phyloP scores from a whole-genome alignment of 2,888 invertebrate species.

The Eupithecia subumbrata region DNA sequence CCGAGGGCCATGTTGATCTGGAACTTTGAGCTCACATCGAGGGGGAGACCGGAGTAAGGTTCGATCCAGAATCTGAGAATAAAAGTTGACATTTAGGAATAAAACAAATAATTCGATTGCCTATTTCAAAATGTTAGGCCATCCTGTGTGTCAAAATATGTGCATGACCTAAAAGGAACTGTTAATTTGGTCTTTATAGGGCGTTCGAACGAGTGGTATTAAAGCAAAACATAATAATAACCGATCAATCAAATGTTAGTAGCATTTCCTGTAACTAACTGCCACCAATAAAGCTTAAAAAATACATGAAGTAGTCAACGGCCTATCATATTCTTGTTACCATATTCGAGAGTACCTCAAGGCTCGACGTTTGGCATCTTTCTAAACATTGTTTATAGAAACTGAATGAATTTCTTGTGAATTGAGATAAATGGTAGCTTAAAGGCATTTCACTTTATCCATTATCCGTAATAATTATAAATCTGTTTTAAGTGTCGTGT shows the following conservation, averaged over 20 bases:
- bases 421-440: too few relatives aligned
- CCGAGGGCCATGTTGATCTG: conserved; percentile 94
- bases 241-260: too few relatives aligned
- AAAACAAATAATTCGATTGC: neutral
- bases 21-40: conserved; percentile 90
- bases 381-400: neutral
- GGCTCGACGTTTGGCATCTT: neutral
- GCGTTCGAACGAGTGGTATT: too few relatives aligned
- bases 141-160: neutral
- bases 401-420: neutral
- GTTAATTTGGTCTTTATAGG: too few relatives aligned
- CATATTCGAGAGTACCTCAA: neutral
- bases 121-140: neutral
- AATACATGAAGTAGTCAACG: too few relatives aligned
- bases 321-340: neutral
- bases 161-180: too few relatives aligned
- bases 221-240: too few relatives aligned
- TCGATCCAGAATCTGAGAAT: conserved; percentile 89
- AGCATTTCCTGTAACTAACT: too few relatives aligned
- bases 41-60: conserved; percentile 91
- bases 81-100: neutral
- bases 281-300: too few relatives aligned
- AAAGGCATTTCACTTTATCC: neutral
- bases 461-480: neutral
- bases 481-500: too few relatives aligned